Base-by-base conservation (phyloP, 2,888 invertebrate genomes). In the Ectemnius continuus region DNA sequence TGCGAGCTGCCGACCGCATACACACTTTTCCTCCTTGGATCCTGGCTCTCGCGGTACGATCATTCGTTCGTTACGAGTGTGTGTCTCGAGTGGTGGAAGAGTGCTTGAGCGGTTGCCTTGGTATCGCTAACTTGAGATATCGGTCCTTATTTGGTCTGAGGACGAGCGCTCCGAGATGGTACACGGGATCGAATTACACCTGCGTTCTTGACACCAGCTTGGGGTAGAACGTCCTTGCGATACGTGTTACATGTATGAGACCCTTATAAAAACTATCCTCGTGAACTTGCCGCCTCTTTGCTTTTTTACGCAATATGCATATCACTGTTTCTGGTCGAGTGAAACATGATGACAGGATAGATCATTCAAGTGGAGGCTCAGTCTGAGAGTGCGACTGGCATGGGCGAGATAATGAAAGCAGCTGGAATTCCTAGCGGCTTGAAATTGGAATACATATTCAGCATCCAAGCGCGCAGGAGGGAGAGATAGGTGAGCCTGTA, bases 31-130 rank as follows among this genome's bases (percentile, higher is more conserved):
- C 56, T 60, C 61, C 36, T 36, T 46, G 61, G 60, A 45, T 63
- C 63, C 69, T 56, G 70, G 62, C 73, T 75, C 60, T 76, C 76
- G 67, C 78, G 76, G 69, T 71, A 69, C 71, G 78, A 68, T 76
- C 56, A 60, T 45, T 56, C 64, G 56, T 57, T 46, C 61, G 36
- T 16, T 18, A 61, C 62, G 16, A 62, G 61, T 61, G 67, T 64
- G 56, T 59, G 45, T 57, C 8, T 36, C 63, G 4, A 52, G 67
- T 58, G 45, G 61, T 66, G 66, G 68, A 75, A 73, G 66, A 66
- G 73, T 69, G 69, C 75, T 70, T 69, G 61, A 61, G 52, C 63
- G 73, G 36, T 75, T 59, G 61, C 65, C 52, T 66, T 58, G 46
- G 67, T 57, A 57, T 67, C 52, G 67, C 67, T 64, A 70, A 64